A percentile compares a stretch with the other conserved stretches of the same genome.
These are phyloP conservation scores for Lycocerus yunnanus DNA, from an alignment of 2,888 invertebrate species.

Conservation along the genomic window DNA sequence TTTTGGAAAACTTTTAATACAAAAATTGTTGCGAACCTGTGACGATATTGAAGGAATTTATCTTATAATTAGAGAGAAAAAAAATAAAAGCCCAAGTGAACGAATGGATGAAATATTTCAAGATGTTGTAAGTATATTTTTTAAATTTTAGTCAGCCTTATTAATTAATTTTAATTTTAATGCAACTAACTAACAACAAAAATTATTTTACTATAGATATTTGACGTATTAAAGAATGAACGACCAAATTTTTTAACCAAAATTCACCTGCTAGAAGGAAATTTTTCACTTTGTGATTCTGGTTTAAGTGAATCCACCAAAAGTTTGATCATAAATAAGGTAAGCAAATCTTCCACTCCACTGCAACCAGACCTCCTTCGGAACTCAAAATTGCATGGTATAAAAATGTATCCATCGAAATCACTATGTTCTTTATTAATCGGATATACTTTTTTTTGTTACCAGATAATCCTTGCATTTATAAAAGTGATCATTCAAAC, in stretches of 20 bases:
- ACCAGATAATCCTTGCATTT: too few relatives aligned
- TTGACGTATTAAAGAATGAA: slow-evolving; percentile 9
- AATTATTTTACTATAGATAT: slow-evolving; percentile 4
- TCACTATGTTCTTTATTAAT: too few relatives aligned
- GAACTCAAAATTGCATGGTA: too few relatives aligned
- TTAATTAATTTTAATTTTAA: too few relatives aligned
- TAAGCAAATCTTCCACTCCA: too few relatives aligned
- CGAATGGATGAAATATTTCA: not conserved
- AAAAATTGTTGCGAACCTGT: not conserved
- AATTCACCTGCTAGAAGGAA: slow-evolving; percentile 40
- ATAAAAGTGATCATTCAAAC: too few relatives aligned
- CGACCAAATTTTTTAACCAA: slow-evolving; percentile 30
- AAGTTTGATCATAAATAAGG: slow-evolving; percentile 27
- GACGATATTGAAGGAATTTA: not conserved
- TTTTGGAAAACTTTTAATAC: not conserved
- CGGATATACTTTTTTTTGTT: too few relatives aligned
- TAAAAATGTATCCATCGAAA: too few relatives aligned
- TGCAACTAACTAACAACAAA: too few relatives aligned
- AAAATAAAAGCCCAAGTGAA: not conserved
- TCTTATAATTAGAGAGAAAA: not conserved
- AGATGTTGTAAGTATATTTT: not conserved
- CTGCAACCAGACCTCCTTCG: too few relatives aligned
- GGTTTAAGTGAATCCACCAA: slow-evolving; percentile 14
- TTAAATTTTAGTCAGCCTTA: too few relatives aligned
- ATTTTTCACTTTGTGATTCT: slow-evolving; percentile 27